Conservation (phyloP, 2,113 vertebrate genomes). For the Hyperoodon ampullatus region DNA sequence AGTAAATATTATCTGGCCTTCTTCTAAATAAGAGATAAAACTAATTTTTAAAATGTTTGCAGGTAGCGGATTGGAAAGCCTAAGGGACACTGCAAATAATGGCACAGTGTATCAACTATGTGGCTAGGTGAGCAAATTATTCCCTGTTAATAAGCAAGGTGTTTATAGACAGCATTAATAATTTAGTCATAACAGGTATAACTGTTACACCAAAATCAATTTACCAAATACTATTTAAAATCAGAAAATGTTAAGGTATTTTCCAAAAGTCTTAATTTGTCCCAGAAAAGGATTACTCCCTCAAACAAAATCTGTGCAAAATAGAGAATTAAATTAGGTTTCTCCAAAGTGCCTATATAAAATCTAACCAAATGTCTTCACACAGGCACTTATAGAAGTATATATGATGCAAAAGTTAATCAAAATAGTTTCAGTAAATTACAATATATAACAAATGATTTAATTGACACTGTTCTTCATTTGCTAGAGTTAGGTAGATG, state of each 20-base stretch:
- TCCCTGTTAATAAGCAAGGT: not conserved
- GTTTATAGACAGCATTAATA: not conserved
- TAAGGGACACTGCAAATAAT: not conserved
- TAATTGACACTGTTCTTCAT: not conserved
- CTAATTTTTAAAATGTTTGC: not conserved
- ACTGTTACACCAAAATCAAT: not conserved
- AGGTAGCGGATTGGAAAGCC: not conserved
- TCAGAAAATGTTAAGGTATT: slow-evolving; percentile 24
- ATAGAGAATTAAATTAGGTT: not conserved
- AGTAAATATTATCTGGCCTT: not conserved
- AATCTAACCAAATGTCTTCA: slow-evolving; percentile 1
- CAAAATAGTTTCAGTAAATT: not conserved
- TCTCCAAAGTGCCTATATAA: not conserved
- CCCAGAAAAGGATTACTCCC: not conserved
- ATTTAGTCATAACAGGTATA: not conserved
- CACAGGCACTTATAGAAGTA: not conserved
- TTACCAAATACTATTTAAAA: slow-evolving; percentile 28
- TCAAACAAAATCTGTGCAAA: slow-evolving; percentile 36
- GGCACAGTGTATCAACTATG: not conserved
- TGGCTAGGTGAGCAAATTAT: not conserved
- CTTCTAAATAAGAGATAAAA: not conserved
- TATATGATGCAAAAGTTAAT: not conserved
- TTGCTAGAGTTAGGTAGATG: not conserved
- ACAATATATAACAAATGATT: not conserved
- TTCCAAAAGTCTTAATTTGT: slow-evolving; percentile 3